Evolutionary conservation across 1,140 invertebrate genomes (phyloP), one percentile per base, ranked within the genome.

Genomic region (Hirudo medicinalis): DNA sequence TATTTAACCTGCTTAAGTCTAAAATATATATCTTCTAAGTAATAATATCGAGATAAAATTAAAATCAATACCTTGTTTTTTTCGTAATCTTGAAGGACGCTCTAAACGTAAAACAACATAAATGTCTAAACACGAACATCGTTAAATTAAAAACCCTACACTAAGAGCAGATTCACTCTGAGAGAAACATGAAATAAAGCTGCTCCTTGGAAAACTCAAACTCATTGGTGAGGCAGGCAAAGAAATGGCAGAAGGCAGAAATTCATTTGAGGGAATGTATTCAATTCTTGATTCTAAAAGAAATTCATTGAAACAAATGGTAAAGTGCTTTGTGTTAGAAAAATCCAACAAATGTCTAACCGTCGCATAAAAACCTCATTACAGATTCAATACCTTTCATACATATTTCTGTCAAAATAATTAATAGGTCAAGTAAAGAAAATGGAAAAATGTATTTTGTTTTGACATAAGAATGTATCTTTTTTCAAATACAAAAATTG

Each of bases 321-420:
- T 49, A 17, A 49, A 49, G n/a, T n/a, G n/a, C 11, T 11, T 15
- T 49, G 43, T 49, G 0, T 11, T 49, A 49, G 0, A 49, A 15
- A 17, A 49, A 49, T 49, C 6, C 32, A 36, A 49, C 0, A 49
- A 13, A 49, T 49, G 25, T 73, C 73, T 74, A 74, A 79, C 78
- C 76, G 54, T 73, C 54, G 72, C 79, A 81, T 36, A 90, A 82
- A 83, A 84, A 90, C 76, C 85, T 86, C 82, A 90, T 85, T 36
- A 90, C 86, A 71, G 85, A 83, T 78, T 83, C 82, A 53, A 86
- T 85, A 36, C 87, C 87, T 71, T 85, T 79, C 27, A 73, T 75
- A 57, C 84, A 76, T 73, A 89, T 81, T 72, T 87, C 85, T 74
- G 76, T 40, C 73, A 75, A 57, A 70, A 43, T 67, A 54, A 66